Evolutionary conservation across 2,113 vertebrate species (phyloP).

Genomic region (Sturnus vulgaris): DNA sequence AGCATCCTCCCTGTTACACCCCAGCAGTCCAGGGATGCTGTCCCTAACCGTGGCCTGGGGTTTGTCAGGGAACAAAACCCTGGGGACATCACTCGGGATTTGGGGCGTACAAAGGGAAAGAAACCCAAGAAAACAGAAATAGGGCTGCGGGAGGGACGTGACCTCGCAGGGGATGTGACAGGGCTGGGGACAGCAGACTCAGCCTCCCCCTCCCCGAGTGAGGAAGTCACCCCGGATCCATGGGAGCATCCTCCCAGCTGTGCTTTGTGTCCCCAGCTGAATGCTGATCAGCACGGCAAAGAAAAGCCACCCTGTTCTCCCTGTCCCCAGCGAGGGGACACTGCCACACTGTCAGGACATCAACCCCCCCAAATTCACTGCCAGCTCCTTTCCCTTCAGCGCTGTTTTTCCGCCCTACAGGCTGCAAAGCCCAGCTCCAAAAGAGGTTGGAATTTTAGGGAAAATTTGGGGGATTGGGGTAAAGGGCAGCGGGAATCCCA

Average conservation of each 20-base stretch:
- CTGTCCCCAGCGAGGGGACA: background rate
- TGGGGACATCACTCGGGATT: background rate
- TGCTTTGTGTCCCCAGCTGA: background rate
- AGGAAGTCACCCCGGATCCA: background rate
- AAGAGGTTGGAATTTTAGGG: background rate
- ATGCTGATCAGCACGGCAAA: background rate
- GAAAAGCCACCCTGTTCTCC: constrained; percentile 4
- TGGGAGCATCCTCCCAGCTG: constrained; percentile 42
- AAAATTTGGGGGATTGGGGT: background rate
- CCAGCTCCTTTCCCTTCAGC: background rate
- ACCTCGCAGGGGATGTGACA: background rate
- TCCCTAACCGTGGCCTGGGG: background rate
- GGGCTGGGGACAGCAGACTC: background rate
- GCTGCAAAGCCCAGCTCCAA: background rate
- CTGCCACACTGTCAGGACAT: background rate
- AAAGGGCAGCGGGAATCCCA: fast-evolving
- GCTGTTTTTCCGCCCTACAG: background rate
- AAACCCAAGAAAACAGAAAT: background rate
- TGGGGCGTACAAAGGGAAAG: background rate
- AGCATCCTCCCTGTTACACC: background rate
- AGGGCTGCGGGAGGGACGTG: background rate
- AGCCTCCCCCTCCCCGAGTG: background rate
- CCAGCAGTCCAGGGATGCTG: fast-evolving
- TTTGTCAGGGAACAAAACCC: background rate
- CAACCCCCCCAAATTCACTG: background rate